These are phyloP conservation scores for Timandra comae DNA, from an alignment of 2,888 invertebrate species.

Conservation along the genomic window DNA sequence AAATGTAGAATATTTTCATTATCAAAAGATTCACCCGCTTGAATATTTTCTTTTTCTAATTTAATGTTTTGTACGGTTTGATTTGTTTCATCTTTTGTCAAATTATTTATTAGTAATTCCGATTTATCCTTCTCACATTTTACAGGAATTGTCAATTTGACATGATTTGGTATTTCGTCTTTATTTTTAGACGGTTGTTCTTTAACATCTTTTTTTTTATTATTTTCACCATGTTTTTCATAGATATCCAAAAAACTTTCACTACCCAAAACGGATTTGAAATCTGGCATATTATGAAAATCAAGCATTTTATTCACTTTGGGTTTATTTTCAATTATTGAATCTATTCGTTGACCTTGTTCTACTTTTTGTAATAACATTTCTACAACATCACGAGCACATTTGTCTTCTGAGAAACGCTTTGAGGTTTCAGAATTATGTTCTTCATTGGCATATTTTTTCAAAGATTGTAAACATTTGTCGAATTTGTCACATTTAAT, in stretches of 20 bases:
- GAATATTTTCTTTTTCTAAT: slow-evolving; percentile 64
- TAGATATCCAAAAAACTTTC: slow-evolving; percentile 32
- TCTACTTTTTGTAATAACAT: slow-evolving; percentile 37
- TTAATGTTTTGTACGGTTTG: slow-evolving; percentile 39
- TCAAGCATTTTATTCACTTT: no score
- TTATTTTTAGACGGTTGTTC: slow-evolving; percentile 25
- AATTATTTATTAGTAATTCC: slow-evolving; percentile 23
- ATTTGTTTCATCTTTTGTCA: slow-evolving; percentile 39
- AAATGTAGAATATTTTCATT: slow-evolving; percentile 54
- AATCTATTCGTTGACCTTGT: slow-evolving; percentile 33
- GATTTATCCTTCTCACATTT: slow-evolving; percentile 39
- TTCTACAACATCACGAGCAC: slow-evolving; percentile 37
- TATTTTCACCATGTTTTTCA: slow-evolving; percentile 13
- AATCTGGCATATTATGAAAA: slow-evolving; percentile 20
- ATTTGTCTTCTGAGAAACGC: slow-evolving; percentile 29
- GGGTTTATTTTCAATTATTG: slow-evolving; percentile 8
- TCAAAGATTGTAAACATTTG: neutral
- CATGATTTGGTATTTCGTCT: slow-evolving; percentile 45
- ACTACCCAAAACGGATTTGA: slow-evolving; percentile 30
- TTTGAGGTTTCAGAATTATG: slow-evolving; percentile 7
- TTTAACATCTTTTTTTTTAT: slow-evolving; percentile 13
- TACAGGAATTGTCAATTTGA: slow-evolving; percentile 36
- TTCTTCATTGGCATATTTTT: slow-evolving; percentile 1
- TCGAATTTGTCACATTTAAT: no score
- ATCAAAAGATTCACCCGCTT: slow-evolving; percentile 54